These are phyloP conservation scores for Pycnonotus jocosus DNA, from an alignment of 2,113 vertebrate species.

Conservation along the genomic window DNA sequence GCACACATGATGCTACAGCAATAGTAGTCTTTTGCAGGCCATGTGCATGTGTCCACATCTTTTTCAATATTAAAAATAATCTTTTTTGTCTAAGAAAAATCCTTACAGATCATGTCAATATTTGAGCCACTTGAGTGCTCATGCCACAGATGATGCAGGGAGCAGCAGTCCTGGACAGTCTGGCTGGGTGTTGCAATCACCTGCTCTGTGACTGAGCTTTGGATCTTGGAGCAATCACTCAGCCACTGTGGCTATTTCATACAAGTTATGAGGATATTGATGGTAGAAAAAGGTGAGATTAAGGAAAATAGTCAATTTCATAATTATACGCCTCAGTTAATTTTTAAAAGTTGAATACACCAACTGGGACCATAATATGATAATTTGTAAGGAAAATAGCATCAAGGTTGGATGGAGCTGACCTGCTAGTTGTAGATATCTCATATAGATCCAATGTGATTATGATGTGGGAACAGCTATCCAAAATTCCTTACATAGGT, in stretches of 20 bases:
- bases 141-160: not conserved
- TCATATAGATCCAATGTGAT: not conserved
- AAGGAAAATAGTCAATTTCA: not conserved
- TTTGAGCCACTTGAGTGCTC: not conserved
- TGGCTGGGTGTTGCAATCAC: not conserved
- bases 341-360: not conserved
- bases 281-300: not conserved
- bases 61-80: not conserved
- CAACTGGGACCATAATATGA: not conserved
- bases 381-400: not conserved
- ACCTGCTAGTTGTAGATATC: not conserved
- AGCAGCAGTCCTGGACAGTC: not conserved
- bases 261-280: not conserved
- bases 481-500: not conserved
- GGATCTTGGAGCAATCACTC: not conserved
- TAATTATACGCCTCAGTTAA: not conserved
- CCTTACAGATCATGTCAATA: not conserved
- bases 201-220: not conserved
- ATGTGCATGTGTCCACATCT: not conserved
- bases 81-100: not conserved
- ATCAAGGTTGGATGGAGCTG: not conserved
- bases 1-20: not conserved
- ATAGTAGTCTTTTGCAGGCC: not conserved
- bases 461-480: not conserved
- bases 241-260: not conserved